Base-by-base conservation (phyloP, 2,113 vertebrate species). In the Arothron firmamentum region DNA sequence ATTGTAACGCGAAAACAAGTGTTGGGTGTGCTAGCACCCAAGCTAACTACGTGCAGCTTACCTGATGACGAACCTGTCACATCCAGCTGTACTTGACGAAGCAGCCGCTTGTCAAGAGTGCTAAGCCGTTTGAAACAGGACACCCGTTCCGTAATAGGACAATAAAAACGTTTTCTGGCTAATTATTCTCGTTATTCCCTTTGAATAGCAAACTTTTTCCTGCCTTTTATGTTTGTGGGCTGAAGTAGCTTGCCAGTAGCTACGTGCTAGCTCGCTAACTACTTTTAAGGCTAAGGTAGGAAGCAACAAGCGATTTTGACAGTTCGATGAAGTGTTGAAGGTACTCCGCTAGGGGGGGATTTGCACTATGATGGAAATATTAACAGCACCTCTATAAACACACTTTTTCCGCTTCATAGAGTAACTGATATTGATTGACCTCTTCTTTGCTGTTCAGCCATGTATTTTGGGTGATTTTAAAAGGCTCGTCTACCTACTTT, bases 301-400 rank as follows among this genome's bases (percentile, higher is more conserved):
- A 85, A 85, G 89, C 90, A 90, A 92, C 90, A 91, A 90, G 89
- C 89, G 82, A 85, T 86, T 90, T 88, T 91, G 89, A 90, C 90
- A 91, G 89, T 87, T 90, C 79, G 75, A 73, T 72, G 82, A 57
- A 76, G 78, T 67, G 81, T 81, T 77, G 55, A 62, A 49, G 25
- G 67, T 50, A 71, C 48, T 52, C 50, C 45, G 17, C 38, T 1
- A 10, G 4, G 58, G 74, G 56, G 56, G 56, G 31, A 5, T 0
- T n/a, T 6, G n/a, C 18, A 4, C 23, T 2, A 4, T 0, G 3
- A 4, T 57, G 0, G 19, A 46, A 68, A 68, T 42, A 38, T 42
- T 54, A 59, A 55, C 19, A 53, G 54, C 52, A 10, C 4, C 0
- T 18, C 18, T 28, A 23, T 42, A 34, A 28, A 2, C 8, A 28